These are phyloP conservation scores for Sebastes itinus DNA, from an alignment of 2,797 vertebrate genomes.

Conservation along the genomic window DNA sequence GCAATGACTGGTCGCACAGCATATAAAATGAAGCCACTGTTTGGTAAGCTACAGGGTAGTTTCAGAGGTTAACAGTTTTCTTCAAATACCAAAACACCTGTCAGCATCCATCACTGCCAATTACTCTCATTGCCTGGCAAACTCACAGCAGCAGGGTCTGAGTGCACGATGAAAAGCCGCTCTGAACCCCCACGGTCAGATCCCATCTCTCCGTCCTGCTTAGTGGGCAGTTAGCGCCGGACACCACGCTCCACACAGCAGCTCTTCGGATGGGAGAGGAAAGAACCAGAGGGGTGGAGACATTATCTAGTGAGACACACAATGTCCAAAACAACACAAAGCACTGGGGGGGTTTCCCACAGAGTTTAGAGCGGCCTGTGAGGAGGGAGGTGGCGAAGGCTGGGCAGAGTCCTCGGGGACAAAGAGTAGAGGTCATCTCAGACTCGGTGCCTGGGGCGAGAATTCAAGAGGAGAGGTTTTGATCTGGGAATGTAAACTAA, in stretches of 20 bases:
- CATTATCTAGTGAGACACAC: slow-evolving; percentile 72
- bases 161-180: slow-evolving; percentile 42
- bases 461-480: slow-evolving; percentile 42
- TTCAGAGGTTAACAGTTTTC: slow-evolving; percentile 32
- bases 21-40: background rate
- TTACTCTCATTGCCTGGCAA: slow-evolving; percentile 18
- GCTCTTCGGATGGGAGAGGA: slow-evolving; percentile 43
- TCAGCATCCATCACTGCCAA: slow-evolving; percentile 49
- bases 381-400: slow-evolving; percentile 62
- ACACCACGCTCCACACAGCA: slow-evolving; percentile 50
- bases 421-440: slow-evolving; percentile 69
- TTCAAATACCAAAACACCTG: slow-evolving; percentile 18
- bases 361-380: slow-evolving; percentile 67
- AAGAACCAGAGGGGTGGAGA: slow-evolving; percentile 62
- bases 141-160: slow-evolving; percentile 51
- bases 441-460: slow-evolving; percentile 28
- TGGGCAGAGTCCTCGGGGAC: slow-evolving; percentile 58
- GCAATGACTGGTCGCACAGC: background rate
- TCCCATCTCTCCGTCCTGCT: slow-evolving; percentile 38
- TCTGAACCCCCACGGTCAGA: slow-evolving; percentile 44
- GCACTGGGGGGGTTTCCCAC: slow-evolving; percentile 72
- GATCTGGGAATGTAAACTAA: slow-evolving; percentile 31
- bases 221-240: slow-evolving; percentile 49
- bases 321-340: slow-evolving; percentile 70
- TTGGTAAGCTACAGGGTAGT: background rate